phyloP scores from a whole-genome alignment of 2,113 vertebrate genomes.

The Bubalus kerabau region DNA sequence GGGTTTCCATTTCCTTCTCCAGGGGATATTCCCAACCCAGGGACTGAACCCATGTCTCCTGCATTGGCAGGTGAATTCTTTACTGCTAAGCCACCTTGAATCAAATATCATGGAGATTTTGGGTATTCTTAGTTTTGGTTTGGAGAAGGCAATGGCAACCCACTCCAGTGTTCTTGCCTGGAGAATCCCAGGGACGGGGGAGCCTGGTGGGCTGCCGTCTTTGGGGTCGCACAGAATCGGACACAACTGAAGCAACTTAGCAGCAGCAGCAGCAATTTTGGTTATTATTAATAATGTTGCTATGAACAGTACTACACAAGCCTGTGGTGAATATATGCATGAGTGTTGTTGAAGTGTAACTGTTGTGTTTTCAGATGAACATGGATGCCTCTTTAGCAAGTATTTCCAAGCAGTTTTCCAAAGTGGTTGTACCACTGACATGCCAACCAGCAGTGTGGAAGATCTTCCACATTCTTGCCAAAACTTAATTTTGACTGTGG shows the following conservation, averaged over 20 bases:
- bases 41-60: neutral
- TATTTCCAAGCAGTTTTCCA: neutral
- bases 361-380: neutral
- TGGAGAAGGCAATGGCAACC: no score
- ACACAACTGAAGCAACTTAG: no score
- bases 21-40: neutral
- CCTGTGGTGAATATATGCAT: neutral
- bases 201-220: no score
- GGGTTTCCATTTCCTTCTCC: neutral
- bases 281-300: neutral
- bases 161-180: no score
- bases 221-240: no score
- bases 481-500: neutral
- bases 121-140: neutral
- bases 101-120: neutral
- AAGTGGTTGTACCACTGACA: neutral
- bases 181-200: no score
- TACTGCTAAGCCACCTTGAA: neutral
- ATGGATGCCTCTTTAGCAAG: neutral
- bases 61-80: neutral
- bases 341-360: neutral
- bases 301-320: neutral
- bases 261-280: neutral
- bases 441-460: neutral
- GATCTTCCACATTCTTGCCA: neutral